phyloP scores from a whole-genome alignment of 2,113 vertebrate genomes.

The Tautogolabrus adspersus region DNA sequence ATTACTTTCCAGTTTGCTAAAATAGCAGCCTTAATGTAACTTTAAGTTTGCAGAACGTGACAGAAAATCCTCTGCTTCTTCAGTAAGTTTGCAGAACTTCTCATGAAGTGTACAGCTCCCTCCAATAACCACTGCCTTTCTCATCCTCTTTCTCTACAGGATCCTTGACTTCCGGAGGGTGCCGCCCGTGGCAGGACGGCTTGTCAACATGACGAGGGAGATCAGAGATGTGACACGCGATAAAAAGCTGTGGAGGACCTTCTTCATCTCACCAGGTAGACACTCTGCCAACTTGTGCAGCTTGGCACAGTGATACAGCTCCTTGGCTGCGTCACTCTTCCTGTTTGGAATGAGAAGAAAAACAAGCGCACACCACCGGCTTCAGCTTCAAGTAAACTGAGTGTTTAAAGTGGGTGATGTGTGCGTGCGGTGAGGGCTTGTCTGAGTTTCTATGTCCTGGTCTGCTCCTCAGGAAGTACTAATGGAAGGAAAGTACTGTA shows the following conservation, averaged over 20 bases:
- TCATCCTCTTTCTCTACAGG: constrained; percentile 69
- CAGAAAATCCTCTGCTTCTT: too few species aligned
- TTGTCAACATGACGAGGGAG: constrained; percentile 97
- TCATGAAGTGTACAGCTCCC: not conserved
- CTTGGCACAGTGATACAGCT: not conserved
- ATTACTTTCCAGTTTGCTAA: not conserved
- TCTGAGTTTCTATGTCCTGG: not conserved
- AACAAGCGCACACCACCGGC: not conserved
- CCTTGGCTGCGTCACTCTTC: not conserved
- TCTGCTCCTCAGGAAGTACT: constrained; percentile 2
- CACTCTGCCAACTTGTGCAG: not conserved
- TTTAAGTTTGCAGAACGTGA: not conserved
- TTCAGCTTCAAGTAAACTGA: constrained; percentile 4
- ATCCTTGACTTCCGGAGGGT: constrained; percentile 96
- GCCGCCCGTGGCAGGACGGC: constrained; percentile 93
- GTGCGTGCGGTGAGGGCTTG: not conserved
- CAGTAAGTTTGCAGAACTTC: not conserved
- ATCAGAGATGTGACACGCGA: constrained; percentile 94
- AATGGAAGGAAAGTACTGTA: not conserved
- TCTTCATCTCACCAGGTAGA: constrained; percentile 90
- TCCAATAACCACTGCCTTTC: not conserved
- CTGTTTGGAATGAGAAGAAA: not conserved
- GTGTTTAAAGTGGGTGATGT: not conserved
- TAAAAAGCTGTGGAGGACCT: constrained; percentile 96
- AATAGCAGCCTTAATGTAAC: not conserved